Percentiles rank a stretch among this genome's conserved stretches.
Evolutionary conservation across 2,888 invertebrate genomes (phyloP).

Genomic region (Drosophila nr. medialis): DNA sequence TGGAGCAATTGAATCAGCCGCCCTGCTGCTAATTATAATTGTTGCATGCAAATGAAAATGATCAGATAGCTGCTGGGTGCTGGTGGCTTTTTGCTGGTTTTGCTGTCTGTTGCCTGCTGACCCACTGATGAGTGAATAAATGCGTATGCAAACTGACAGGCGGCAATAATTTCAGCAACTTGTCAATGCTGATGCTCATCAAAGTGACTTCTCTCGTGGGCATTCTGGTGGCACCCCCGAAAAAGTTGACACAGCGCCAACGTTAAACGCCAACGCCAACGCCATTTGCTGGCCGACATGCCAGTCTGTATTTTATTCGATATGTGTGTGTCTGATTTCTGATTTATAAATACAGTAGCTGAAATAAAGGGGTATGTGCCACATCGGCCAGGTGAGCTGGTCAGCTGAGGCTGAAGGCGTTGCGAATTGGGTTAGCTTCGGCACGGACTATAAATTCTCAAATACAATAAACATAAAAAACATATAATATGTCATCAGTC

Average conservation of each 20-base stretch:
- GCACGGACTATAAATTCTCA: conserved; percentile 57
- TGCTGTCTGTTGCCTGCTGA: conserved; percentile 13
- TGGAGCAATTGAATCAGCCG: conserved; percentile 33
- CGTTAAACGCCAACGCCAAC: conserved; percentile 35
- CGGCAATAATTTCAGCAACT: conserved; percentile 76
- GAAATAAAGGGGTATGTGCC: conserved; percentile 60
- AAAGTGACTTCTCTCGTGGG: conserved; percentile 62
- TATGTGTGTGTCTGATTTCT: conserved; percentile 68
- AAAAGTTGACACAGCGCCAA: conserved; percentile 72
- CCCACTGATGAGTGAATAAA: conserved; percentile 67
- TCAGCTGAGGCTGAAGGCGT: conserved; percentile 24
- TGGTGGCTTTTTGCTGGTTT: not conserved
- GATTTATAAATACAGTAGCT: conserved; percentile 70
- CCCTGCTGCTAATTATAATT: conserved; percentile 66
- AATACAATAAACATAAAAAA: conserved; percentile 19
- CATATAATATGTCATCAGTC: conserved; percentile 29
- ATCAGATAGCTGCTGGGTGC: conserved; percentile 7
- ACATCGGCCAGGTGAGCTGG: conserved; percentile 63
- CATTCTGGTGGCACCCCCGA: conserved; percentile 23
- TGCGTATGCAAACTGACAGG: conserved; percentile 68
- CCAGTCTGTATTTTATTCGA: conserved; percentile 32
- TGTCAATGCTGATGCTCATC: conserved; percentile 77
- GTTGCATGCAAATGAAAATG: conserved; percentile 25
- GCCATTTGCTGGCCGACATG: conserved; percentile 44
- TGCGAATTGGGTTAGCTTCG: conserved; percentile 59